Percentiles rank a stretch among this genome's conserved stretches.
Conservation (phyloP, 1,140 invertebrate genomes). For the Tetraneura akinire region DNA sequence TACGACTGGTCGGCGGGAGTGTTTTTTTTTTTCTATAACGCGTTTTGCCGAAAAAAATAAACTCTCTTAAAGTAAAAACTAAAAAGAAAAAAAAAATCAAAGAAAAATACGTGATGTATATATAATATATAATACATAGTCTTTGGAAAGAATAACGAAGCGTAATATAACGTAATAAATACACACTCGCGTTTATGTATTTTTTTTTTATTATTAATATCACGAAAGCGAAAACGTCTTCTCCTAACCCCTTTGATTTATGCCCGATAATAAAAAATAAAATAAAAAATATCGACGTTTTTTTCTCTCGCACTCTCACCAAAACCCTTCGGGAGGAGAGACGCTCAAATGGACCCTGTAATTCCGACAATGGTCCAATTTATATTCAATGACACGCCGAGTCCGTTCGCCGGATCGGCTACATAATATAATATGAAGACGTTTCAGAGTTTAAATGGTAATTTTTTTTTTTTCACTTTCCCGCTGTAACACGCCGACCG, state of each 20-base stretch:
- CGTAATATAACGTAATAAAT: not conserved
- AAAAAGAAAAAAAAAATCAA: not conserved
- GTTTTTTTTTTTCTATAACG: constrained; percentile 39
- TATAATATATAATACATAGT: not conserved
- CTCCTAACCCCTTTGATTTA: constrained; percentile 49
- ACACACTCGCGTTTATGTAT: not conserved
- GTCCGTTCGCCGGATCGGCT: too few relatives aligned
- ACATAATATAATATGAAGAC: constrained; percentile 29
- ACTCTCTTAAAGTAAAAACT: constrained; percentile 7
- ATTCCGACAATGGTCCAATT: constrained; percentile 47
- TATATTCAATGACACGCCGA: constrained; percentile 48
- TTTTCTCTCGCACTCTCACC: not conserved
- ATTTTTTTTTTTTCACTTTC: constrained; percentile 13
- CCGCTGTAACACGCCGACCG: too few relatives aligned
- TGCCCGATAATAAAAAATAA: constrained; percentile 35
- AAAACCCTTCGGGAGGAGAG: constrained; percentile 16
- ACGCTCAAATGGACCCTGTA: constrained; percentile 40
- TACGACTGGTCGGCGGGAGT: constrained; percentile 25
- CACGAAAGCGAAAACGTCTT: constrained; percentile 43
- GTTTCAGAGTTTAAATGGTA: constrained; percentile 44
- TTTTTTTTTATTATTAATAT: constrained; percentile 28
- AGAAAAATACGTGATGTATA: not conserved
- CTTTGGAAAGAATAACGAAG: constrained; percentile 13
- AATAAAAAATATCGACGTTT: constrained; percentile 42
- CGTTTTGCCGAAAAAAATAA: constrained; percentile 33